A percentile compares a stretch with the other conserved stretches of the same genome.
Conservation (phyloP, 2,113 vertebrate genomes). For the Mobula hypostoma region DNA sequence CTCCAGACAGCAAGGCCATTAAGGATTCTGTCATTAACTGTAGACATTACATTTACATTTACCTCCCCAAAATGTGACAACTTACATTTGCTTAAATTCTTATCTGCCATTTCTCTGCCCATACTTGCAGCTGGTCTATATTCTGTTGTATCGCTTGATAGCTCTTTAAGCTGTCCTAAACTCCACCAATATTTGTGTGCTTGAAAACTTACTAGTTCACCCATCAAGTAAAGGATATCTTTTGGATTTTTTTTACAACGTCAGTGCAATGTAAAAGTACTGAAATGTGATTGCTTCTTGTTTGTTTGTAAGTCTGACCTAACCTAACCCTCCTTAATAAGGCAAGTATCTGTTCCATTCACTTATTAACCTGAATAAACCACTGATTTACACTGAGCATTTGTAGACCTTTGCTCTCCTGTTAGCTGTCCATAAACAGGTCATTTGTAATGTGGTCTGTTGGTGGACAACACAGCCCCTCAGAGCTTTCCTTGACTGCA, state of each 20-base stretch:
- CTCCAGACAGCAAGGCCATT: no score
- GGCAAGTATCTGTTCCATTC: not conserved
- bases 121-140: no score
- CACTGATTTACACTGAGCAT: not conserved
- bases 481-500: not conserved
- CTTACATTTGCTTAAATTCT: no score
- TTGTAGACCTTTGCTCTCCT: slow-evolving; percentile 28
- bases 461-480: not conserved
- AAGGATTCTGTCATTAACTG: no score
- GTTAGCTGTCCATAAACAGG: not conserved
- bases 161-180: no score
- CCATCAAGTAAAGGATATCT: not conserved
- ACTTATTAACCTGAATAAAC: slow-evolving; percentile 29
- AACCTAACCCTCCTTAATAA: not conserved
- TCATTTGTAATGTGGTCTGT: not conserved
- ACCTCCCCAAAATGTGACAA: no score
- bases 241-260: not conserved
- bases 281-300: not conserved
- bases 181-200: no score
- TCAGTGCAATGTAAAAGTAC: not conserved
- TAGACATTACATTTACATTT: no score
- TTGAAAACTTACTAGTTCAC: no score
- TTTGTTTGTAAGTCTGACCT: not conserved
- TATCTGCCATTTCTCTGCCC: no score
- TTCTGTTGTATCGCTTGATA: no score